Evolutionary conservation across 2,888 invertebrate genomes (phyloP).

Genomic region (Magallana nippona): DNA sequence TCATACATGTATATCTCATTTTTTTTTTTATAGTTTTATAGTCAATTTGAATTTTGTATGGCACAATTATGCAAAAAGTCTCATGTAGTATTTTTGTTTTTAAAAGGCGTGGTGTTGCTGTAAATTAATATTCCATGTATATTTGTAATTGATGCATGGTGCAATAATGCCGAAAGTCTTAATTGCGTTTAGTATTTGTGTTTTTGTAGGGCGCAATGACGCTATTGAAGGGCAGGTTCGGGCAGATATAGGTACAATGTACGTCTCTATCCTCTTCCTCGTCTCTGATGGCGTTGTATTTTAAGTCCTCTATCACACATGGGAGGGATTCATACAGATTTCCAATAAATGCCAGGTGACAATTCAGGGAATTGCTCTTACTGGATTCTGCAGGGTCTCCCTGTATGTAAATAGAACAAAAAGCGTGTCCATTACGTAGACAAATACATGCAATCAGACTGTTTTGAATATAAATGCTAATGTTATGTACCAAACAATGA

Average conservation of each 20-base stretch:
- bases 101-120: too few relatives aligned
- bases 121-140: too few relatives aligned
- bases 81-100: too few relatives aligned
- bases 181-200: background rate
- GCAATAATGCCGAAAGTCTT: too few relatives aligned
- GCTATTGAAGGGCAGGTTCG: background rate
- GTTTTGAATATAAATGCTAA: background rate
- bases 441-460: background rate
- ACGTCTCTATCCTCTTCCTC: constrained; percentile 10
- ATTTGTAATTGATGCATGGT: too few relatives aligned
- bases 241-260: background rate
- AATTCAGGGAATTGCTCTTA: background rate
- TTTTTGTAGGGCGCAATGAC: constrained; percentile 14
- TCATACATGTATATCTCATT: too few relatives aligned
- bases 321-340: constrained; percentile 19
- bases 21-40: too few relatives aligned
- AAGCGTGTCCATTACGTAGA: background rate
- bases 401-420: background rate
- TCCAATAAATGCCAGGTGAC: constrained; percentile 32
- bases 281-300: background rate
- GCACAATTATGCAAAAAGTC: too few relatives aligned
- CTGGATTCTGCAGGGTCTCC: constrained; percentile 30
- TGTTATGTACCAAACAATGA: background rate
- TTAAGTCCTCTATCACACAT: constrained; percentile 23
- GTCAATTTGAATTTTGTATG: too few relatives aligned